Conservation (phyloP, 2,113 vertebrate species). For the Myrmophylax atrothorax region DNA sequence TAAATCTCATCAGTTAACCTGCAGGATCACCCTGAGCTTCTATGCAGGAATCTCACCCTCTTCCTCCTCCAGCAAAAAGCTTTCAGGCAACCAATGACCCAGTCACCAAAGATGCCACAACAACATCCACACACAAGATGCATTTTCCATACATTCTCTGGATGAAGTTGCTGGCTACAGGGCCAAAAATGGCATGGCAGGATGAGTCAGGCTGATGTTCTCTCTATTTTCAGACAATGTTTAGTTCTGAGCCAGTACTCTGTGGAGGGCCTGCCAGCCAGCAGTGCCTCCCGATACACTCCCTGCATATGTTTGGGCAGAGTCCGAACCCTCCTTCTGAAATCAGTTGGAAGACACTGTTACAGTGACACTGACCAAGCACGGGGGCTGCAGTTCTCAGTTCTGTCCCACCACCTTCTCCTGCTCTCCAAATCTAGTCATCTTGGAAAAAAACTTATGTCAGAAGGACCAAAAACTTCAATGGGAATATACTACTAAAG, state of each 20-base stretch:
- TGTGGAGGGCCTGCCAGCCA: conserved; percentile 9
- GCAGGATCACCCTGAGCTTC: not conserved
- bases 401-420: not conserved
- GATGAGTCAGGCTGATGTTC: conserved; percentile 15
- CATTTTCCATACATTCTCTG: not conserved
- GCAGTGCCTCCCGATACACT: not conserved
- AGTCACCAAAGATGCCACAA: not conserved
- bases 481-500: not conserved
- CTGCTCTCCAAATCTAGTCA: not conserved
- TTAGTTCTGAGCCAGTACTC: conserved; percentile 31
- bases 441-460: not conserved
- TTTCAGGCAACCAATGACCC: not conserved
- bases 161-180: not conserved
- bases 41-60: not conserved
- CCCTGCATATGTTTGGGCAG: not conserved
- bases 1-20: not conserved
- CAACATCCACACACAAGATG: not conserved
- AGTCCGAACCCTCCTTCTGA: not conserved
- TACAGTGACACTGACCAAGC: not conserved
- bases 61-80: not conserved
- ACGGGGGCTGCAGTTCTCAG: not conserved
- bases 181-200: conserved; percentile 28
- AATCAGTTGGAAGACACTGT: not conserved
- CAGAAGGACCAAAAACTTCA: not conserved
- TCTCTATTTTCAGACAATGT: conserved; percentile 56